phyloP scores from a whole-genome alignment of 2,888 invertebrate genomes.

The Alcis repandata region DNA sequence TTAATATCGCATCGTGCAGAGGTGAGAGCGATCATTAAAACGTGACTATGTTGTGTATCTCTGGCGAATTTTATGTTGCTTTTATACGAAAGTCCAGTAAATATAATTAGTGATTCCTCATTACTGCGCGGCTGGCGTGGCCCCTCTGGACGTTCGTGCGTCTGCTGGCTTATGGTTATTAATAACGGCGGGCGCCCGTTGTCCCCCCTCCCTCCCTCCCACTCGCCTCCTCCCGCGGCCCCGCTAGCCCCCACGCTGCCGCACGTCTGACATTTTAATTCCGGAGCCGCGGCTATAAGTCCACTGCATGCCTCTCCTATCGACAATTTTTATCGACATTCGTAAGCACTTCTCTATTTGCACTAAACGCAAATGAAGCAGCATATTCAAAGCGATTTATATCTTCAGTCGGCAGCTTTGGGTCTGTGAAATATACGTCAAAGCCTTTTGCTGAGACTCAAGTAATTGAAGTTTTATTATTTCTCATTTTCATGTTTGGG shows the following conservation, averaged over 20 bases:
- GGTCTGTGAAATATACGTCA: slow-evolving; percentile 41
- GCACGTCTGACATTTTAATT: slow-evolving; percentile 87
- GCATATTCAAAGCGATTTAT: slow-evolving; percentile 39
- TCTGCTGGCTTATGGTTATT: slow-evolving; percentile 87
- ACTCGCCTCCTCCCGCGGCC: slow-evolving; percentile 63
- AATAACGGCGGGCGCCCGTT: slow-evolving; percentile 79
- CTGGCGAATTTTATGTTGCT: slow-evolving; percentile 72
- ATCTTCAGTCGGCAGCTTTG: slow-evolving; percentile 39
- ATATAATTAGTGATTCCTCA: slow-evolving; percentile 87
- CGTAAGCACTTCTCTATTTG: slow-evolving; percentile 66
- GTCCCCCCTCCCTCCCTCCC: slow-evolving; percentile 57
- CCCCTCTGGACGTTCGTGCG: slow-evolving; percentile 87
- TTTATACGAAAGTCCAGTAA: slow-evolving; percentile 83
- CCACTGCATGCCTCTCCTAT: slow-evolving; percentile 71
- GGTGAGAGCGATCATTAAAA: slow-evolving; percentile 47
- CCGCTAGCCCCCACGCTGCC: slow-evolving; percentile 78
- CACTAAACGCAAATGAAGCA: slow-evolving; percentile 34
- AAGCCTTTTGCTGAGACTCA: background rate
- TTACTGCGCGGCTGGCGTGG: slow-evolving; percentile 81
- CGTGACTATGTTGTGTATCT: slow-evolving; percentile 55
- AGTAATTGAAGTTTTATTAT: background rate
- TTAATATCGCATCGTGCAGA: slow-evolving; percentile 42
- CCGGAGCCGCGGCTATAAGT: slow-evolving; percentile 77
- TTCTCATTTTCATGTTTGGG: no score
- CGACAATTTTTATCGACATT: slow-evolving; percentile 78